A percentile compares a stretch with the other conserved stretches of the same genome.
These are phyloP conservation scores for Hypotaenidia philippensis DNA, from an alignment of 2,797 vertebrate genomes.

Conservation along the genomic window DNA sequence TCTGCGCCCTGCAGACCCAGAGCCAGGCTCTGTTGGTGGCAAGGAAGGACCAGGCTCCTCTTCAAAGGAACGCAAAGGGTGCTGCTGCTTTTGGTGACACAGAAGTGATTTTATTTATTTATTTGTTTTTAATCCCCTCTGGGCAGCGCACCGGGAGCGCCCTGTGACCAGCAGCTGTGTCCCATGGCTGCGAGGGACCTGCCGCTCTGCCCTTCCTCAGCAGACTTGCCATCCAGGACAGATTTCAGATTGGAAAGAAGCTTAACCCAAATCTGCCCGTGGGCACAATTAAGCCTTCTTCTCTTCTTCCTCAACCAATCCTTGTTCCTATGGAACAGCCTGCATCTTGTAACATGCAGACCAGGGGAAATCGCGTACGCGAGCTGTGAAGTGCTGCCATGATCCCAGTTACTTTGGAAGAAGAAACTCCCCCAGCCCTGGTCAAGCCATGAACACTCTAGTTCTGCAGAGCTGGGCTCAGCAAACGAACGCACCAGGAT, in stretches of 20 bases:
- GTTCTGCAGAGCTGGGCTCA: neutral
- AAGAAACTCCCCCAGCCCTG: neutral
- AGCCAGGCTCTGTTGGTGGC: too few relatives aligned
- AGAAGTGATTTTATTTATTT: neutral
- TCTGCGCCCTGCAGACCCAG: neutral
- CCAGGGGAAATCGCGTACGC: neutral
- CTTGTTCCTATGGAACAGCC: neutral
- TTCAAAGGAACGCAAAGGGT: neutral
- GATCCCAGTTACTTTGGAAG: neutral
- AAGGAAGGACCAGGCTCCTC: neutral
- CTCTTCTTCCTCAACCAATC: neutral
- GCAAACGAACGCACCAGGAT: rapidly evolving
- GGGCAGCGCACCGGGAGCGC: neutral
- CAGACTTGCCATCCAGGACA: neutral
- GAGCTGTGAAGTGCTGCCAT: neutral
- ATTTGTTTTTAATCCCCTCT: neutral
- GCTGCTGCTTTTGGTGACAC: neutral
- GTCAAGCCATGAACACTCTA: neutral
- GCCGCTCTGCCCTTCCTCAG: neutral
- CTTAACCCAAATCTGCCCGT: neutral
- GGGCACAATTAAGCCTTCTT: neutral
- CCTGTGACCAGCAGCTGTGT: neutral
- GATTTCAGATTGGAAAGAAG: neutral
- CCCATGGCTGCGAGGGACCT: neutral
- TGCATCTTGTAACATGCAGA: neutral